phyloP scores from a whole-genome alignment of 2,113 vertebrate species.

The Chascanopsetta lugubris region DNA sequence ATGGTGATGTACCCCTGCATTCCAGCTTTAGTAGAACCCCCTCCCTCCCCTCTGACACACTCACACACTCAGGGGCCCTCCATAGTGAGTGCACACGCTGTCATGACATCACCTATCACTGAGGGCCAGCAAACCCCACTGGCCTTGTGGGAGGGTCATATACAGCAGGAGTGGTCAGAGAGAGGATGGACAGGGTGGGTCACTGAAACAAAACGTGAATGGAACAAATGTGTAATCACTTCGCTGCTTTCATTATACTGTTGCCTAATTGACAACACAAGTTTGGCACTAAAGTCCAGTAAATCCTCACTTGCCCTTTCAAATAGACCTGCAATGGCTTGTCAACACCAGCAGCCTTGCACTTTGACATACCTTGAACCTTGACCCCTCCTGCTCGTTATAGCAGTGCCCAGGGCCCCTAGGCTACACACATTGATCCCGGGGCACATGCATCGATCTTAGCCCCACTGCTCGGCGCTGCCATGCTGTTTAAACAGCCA shows the following conservation, averaged over 20 bases:
- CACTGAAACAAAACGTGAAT: slow-evolving; percentile 10
- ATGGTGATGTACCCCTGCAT: slow-evolving; percentile 58
- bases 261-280: neutral
- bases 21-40: slow-evolving; percentile 47
- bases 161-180: slow-evolving; percentile 8
- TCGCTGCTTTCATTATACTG: neutral
- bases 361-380: slow-evolving; percentile 48
- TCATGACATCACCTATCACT: slow-evolving; percentile 48
- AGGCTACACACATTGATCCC: neutral
- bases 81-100: slow-evolving; percentile 29
- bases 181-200: slow-evolving; percentile 23
- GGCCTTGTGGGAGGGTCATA: slow-evolving; percentile 20
- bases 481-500: slow-evolving; percentile 48
- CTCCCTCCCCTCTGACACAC: slow-evolving; percentile 32
- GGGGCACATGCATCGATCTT: slow-evolving; percentile 57
- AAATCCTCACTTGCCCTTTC: slow-evolving; percentile 23
- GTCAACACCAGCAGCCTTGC: slow-evolving; percentile 50
- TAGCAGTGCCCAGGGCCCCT: slow-evolving; percentile 29
- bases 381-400: slow-evolving; percentile 51
- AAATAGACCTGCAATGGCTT: neutral
- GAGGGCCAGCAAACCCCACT: slow-evolving; percentile 17
- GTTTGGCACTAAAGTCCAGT: neutral
- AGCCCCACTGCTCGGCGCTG: slow-evolving; percentile 19
- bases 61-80: neutral
- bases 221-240: neutral